Evolutionary conservation across 1,140 invertebrate species (phyloP).

Genomic region (Sycobia sp.): DNA sequence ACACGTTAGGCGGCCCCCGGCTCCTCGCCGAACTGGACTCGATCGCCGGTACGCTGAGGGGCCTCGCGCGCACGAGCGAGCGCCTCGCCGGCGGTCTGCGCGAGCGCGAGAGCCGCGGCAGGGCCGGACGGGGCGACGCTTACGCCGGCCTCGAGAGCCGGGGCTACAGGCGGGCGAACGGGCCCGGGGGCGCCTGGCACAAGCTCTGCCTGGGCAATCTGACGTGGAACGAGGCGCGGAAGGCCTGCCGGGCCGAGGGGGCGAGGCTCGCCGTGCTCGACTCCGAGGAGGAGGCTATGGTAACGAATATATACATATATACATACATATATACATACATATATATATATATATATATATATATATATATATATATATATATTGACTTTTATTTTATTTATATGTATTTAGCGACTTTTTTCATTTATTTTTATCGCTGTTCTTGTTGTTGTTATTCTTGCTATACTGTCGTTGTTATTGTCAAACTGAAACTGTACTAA

Average conservation of each 20-base stretch:
- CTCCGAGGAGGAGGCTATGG: conserved; percentile 44
- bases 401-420: too few relatives aligned
- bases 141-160: background rate
- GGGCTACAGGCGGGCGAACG: conserved; percentile 47
- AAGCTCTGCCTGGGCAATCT: conserved; percentile 51
- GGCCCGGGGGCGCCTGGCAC: conserved; percentile 49
- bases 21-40: conserved; percentile 6
- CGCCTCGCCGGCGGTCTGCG: background rate
- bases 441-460: too few relatives aligned
- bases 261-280: conserved; percentile 44
- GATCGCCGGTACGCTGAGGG: background rate
- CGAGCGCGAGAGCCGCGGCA: background rate
- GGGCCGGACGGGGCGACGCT: background rate
- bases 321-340: too few relatives aligned
- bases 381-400: too few relatives aligned
- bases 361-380: too few relatives aligned
- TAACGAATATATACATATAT: too few relatives aligned
- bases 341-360: too few relatives aligned
- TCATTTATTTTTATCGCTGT: too few relatives aligned
- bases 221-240: conserved; percentile 53
- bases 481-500: too few relatives aligned
- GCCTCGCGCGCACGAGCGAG: background rate
- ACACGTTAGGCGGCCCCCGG: too few relatives aligned
- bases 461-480: too few relatives aligned
- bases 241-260: conserved; percentile 51